These are phyloP conservation scores for Fulmarus glacialis DNA, from an alignment of 2,113 vertebrate genomes.

Conservation along the genomic window DNA sequence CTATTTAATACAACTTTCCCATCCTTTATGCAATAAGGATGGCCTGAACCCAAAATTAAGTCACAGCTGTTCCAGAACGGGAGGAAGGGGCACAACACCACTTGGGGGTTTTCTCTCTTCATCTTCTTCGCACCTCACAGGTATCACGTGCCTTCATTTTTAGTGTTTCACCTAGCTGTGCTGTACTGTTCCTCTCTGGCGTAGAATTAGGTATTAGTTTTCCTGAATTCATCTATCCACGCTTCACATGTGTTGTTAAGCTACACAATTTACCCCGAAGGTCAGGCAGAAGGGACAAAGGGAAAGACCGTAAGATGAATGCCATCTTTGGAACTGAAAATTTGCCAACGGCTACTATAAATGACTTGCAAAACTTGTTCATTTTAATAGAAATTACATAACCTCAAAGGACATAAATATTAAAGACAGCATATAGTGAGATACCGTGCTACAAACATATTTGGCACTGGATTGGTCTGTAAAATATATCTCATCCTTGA, in stretches of 20 bases:
- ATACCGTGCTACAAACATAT: background rate
- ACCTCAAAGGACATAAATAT: background rate
- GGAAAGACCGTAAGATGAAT: background rate
- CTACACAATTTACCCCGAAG: background rate
- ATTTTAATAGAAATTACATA: slow-evolving; percentile 28
- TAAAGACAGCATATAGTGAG: background rate
- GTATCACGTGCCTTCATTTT: fast-evolving
- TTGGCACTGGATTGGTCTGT: background rate
- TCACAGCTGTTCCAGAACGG: background rate
- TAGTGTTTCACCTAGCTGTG: background rate
- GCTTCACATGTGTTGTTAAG: background rate
- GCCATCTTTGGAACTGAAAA: background rate
- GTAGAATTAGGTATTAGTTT: background rate
- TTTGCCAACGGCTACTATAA: background rate
- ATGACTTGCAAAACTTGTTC: slow-evolving; percentile 9
- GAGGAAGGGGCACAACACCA: background rate
- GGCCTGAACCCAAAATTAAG: background rate
- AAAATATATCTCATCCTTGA: background rate
- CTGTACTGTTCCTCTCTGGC: background rate
- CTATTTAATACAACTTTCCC: background rate
- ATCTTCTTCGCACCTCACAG: background rate
- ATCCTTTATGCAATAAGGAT: background rate
- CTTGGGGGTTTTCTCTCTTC: background rate
- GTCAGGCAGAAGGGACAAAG: background rate
- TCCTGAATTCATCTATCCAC: background rate